Conservation (phyloP, 2,888 invertebrate genomes). For the Pollenia griseotomentosa region DNA sequence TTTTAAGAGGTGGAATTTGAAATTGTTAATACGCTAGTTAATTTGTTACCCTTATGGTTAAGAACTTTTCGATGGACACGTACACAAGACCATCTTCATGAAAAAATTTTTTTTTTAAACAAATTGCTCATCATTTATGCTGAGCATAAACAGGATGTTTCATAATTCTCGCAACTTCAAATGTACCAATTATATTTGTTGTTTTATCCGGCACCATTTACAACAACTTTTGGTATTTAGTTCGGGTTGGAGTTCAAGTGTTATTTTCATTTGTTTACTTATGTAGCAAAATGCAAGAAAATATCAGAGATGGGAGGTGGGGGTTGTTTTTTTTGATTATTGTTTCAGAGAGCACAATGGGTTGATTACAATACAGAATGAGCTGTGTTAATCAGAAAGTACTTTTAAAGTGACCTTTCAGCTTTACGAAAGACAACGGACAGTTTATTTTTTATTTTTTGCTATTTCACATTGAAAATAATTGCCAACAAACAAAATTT, state of each 20-base stretch:
- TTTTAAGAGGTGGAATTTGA: neutral
- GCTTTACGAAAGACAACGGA: too few species aligned
- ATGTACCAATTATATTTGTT: neutral
- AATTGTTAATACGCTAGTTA: neutral
- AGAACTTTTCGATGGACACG: neutral
- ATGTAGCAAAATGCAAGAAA: conserved; percentile 14
- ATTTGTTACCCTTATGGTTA: conserved; percentile 3
- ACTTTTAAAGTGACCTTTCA: too few species aligned
- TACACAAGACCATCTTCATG: neutral
- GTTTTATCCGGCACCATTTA: conserved; percentile 32
- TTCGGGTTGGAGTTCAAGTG: conserved; percentile 18
- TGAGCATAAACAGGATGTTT: conserved; percentile 60
- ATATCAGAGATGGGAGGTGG: neutral
- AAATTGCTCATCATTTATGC: conserved; percentile 70
- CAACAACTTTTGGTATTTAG: conserved; percentile 11
- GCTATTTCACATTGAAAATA: too few species aligned
- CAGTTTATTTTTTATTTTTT: too few species aligned
- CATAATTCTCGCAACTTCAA: conserved; percentile 36
- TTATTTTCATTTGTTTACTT: conserved; percentile 44
- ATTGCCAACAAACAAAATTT: too few species aligned
- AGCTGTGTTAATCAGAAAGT: too few species aligned
- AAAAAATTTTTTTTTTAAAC: neutral
- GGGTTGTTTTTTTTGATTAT: neutral
- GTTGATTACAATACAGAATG: neutral
- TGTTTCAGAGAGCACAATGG: neutral